Conservation (phyloP, 2,888 invertebrate genomes). For the Allygus modestus region DNA sequence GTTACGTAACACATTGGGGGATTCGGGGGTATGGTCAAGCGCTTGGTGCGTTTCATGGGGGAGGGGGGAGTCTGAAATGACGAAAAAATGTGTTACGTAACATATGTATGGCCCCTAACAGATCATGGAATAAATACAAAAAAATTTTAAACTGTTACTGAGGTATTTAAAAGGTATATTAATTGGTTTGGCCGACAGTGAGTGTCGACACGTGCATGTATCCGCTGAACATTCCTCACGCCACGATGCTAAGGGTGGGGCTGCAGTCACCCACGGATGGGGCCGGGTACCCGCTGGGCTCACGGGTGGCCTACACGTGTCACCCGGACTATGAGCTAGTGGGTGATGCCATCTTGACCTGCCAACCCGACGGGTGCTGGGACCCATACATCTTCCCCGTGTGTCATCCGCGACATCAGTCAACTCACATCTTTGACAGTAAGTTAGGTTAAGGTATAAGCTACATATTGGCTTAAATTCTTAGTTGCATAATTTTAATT, state of each 20-base stretch:
- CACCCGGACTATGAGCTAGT: slow-evolving; percentile 59
- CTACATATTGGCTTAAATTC: too few species aligned
- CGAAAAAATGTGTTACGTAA: too few species aligned
- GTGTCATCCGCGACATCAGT: slow-evolving; percentile 50
- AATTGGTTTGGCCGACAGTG: background rate
- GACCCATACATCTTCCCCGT: slow-evolving; percentile 57
- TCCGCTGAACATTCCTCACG: slow-evolving; percentile 57
- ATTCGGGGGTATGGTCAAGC: too few species aligned
- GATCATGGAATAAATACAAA: too few species aligned
- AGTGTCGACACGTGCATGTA: slow-evolving; percentile 49
- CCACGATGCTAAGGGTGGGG: slow-evolving; percentile 38
- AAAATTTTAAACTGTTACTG: too few species aligned
- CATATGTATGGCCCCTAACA: too few species aligned
- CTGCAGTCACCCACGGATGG: background rate
- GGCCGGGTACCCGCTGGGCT: slow-evolving; percentile 47
- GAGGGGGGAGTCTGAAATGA: too few species aligned
- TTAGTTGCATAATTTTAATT: too few species aligned
- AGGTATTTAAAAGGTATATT: too few species aligned
- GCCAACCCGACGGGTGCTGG: slow-evolving; percentile 60
- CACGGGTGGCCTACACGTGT: slow-evolving; percentile 61
- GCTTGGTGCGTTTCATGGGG: too few species aligned
- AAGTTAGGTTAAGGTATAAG: slow-evolving; percentile 18
- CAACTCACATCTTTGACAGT: slow-evolving; percentile 58
- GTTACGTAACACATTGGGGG: too few species aligned
- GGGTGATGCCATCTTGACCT: slow-evolving; percentile 55